Base-by-base conservation (phyloP, 2,888 invertebrate genomes). In the Eupithecia vulgata region DNA sequence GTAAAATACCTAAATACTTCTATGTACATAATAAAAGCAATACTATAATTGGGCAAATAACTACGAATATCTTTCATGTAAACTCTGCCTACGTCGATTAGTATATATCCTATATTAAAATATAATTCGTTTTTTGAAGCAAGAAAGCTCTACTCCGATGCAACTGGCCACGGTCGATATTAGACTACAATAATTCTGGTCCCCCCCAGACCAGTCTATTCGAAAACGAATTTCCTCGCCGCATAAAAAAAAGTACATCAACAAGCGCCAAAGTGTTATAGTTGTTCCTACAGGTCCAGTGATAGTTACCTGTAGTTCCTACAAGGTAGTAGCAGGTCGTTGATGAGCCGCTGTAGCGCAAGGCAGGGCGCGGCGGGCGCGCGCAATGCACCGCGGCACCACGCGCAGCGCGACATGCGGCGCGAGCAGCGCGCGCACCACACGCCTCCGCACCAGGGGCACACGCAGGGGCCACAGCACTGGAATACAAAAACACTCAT, bases 261-360 rank as follows among this genome's bases (percentile, higher is more conserved):
- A 3, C 30, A 30, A 30, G 4, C 30, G 4, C 30, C 30, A 30
- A 30, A 30, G 30, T 35, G 35, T 35, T 35, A 35, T 40, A 40
- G 30, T 30, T 30, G 25, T 57, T 57, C 57, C 59, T 30, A 30
- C 30, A 59, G 13, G 59, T n/a, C 13, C 13, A 30, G 59, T 37
- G 62, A 66, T 21, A 57, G 7, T 64, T 68, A 94, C 94, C 94
- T 93, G 78, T 93, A 93, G 81, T 94, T 94, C 77, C 94, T 84
- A 83, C 94, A 95, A 79, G 94, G 94, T 71, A 94, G 85, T 89
- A 90, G 88, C 10, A 95, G 86, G 57, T 94, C 93, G 70, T 93
- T 94, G 83, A 95, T 85, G 0, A 95, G 89, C 67, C 93, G 85
- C 81, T 92, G 92, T 13, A 95, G 77, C 0, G 94, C 93, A 1